Conservation (phyloP, 2,888 invertebrate genomes). For the Ctena decussata region DNA sequence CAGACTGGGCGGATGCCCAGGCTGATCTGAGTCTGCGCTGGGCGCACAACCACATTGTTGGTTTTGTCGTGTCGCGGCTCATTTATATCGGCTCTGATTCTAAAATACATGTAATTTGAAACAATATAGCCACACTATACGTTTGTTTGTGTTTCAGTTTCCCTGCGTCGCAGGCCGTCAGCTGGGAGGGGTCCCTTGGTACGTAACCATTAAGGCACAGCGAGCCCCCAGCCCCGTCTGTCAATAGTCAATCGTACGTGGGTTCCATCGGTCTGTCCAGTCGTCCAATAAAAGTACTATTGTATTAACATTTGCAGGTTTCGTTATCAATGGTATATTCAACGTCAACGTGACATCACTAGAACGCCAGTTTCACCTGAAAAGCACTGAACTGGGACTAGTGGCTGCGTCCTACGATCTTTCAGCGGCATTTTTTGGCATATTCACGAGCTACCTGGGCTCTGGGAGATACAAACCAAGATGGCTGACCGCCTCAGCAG, state of each 20-base stretch:
- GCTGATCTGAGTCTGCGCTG: no score
- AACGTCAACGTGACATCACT: constrained; percentile 84
- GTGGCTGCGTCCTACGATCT: constrained; percentile 83
- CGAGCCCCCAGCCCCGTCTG: no score
- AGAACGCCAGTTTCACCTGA: constrained; percentile 82
- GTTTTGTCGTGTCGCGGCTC: no score
- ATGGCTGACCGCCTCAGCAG: constrained; percentile 91
- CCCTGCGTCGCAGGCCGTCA: not conserved
- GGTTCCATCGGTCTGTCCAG: no score
- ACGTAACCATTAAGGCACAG: no score
- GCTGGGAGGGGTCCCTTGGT: not conserved
- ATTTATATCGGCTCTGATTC: no score
- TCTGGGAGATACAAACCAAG: constrained; percentile 88
- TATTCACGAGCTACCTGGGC: constrained; percentile 74
- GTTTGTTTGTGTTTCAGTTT: not conserved
- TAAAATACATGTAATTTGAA: no score
- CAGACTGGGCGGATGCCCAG: no score
- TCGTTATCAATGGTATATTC: constrained; percentile 83
- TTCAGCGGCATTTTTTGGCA: constrained; percentile 80
- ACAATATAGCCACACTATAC: no score
- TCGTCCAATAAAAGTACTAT: no score
- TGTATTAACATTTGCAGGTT: constrained; percentile 79
- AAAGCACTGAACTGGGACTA: constrained; percentile 80
- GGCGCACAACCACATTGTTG: no score
- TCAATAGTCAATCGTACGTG: no score